These are phyloP conservation scores for Zaprionus ghesquierei DNA, from an alignment of 1,140 invertebrate species.

Conservation along the genomic window DNA sequence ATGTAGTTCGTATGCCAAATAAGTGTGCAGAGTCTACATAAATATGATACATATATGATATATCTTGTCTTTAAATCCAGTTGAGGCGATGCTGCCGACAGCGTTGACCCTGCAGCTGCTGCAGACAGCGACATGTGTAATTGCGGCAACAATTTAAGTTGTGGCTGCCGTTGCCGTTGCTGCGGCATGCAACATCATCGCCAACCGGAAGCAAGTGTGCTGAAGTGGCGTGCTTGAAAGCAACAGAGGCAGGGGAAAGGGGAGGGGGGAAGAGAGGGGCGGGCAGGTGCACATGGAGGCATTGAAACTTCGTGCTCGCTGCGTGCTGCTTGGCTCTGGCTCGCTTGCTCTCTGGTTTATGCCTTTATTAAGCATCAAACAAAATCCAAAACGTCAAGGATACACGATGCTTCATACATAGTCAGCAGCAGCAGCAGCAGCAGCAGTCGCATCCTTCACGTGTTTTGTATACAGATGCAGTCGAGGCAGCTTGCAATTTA, in stretches of 20 bases:
- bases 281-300: slow-evolving; percentile 9
- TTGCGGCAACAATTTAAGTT: slow-evolving; percentile 77
- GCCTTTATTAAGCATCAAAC: slow-evolving; percentile 79
- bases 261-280: background rate
- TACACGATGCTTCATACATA: slow-evolving; percentile 61
- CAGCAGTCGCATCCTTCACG: slow-evolving; percentile 68
- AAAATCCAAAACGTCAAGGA: slow-evolving; percentile 78
- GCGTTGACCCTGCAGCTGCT: slow-evolving; percentile 76
- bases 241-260: background rate
- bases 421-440: slow-evolving; percentile 58
- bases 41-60: background rate
- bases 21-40: background rate
- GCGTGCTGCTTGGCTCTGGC: slow-evolving; percentile 12
- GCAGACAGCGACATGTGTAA: slow-evolving; percentile 71
- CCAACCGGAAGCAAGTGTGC: slow-evolving; percentile 67
- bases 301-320: slow-evolving; percentile 59
- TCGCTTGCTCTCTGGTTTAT: slow-evolving; percentile 51
- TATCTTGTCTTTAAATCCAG: slow-evolving; percentile 52
- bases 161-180: slow-evolving; percentile 28
- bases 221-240: slow-evolving; percentile 46
- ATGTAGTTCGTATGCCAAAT: background rate
- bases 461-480: slow-evolving; percentile 71
- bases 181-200: slow-evolving; percentile 59
- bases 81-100: slow-evolving; percentile 29
- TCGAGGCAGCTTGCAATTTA: slow-evolving; percentile 75